Evolutionary conservation across 2,113 vertebrate species (phyloP), one percentile per base, ranked within the genome.

Genomic region (Colius striatus): DNA sequence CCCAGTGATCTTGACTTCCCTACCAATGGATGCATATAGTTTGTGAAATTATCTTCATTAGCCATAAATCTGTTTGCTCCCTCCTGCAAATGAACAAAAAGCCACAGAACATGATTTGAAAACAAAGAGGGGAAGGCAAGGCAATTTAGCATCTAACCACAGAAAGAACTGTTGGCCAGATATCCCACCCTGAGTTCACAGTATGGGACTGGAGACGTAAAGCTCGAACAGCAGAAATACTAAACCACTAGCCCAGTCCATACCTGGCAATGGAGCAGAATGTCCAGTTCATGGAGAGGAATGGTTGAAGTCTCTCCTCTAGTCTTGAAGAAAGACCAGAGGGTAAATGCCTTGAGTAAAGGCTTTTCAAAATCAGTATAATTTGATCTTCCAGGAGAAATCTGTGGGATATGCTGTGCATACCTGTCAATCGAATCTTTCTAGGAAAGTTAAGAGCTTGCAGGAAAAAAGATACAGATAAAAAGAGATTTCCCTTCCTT

Each of bases 171-270:
- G 0, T 18, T 41, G 19, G 12, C 25, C 34, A 53, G 57, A 48
- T 23, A 22, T 34, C 53, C 21, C 9, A 10, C 5, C 53, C 7
- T 0, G 27, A 48, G 14, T 34, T 68, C 36, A 51, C 12, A 48
- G 23, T 3, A 1, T 62, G 30, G 9, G 2, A 34, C 13, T 43
- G 25, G 23, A 65, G 11, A 26, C 38, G 36, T n/a, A 38, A 23
- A 75, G 14, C 6, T 78, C 0, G 0, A 74, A 66, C 14, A 4
- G 6, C 4, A 74, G 36, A 92, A 78, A 62, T 17, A 43, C 7
- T 68, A 48, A 47, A 43, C 18, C n/a, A 5, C 3, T 1, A 6
- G 15, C 16, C n/a, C 18, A 34, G 3, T 30, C 32, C 74, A 2
- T 34, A 34, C 36, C 19, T 66, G 19, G 25, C 1, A 3, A 26